Evolutionary conservation across 2,888 invertebrate species (phyloP).

Genomic region (Iselma pallidipennis): DNA sequence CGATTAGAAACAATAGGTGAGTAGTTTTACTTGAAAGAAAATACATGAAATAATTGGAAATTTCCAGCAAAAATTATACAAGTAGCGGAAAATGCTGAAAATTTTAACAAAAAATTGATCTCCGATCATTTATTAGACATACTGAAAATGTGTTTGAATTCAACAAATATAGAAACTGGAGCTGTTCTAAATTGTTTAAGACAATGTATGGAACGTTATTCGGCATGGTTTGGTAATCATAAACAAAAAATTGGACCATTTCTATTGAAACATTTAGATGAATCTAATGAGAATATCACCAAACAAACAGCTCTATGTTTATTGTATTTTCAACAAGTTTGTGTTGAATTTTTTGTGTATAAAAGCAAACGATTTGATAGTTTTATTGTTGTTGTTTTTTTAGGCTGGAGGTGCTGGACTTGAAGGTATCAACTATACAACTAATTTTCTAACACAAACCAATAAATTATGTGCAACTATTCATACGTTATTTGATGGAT

Average conservation of each 20-base stretch:
- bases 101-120: not conserved
- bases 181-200: not conserved
- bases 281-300: not conserved
- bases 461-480: slow-evolving; percentile 3
- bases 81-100: not conserved
- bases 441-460: not conserved
- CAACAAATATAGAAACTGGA: not conserved
- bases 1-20: not conserved
- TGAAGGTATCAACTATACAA: slow-evolving; percentile 4
- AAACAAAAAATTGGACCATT: not conserved
- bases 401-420: slow-evolving; percentile 2
- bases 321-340: slow-evolving; percentile 2
- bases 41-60: not conserved
- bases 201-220: not conserved
- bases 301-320: not conserved
- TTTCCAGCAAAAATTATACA: not conserved
- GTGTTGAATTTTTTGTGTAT: not conserved
- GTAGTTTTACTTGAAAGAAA: not conserved
- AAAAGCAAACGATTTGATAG: not conserved
- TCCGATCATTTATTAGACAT: not conserved
- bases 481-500: not conserved
- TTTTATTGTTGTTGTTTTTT: not conserved
- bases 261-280: not conserved
- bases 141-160: not conserved
- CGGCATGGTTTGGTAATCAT: slow-evolving; percentile 6